Evolutionary conservation across 2,888 invertebrate species (phyloP), one percentile per base, ranked within the genome.

Genomic region (Trichacis sp.): DNA sequence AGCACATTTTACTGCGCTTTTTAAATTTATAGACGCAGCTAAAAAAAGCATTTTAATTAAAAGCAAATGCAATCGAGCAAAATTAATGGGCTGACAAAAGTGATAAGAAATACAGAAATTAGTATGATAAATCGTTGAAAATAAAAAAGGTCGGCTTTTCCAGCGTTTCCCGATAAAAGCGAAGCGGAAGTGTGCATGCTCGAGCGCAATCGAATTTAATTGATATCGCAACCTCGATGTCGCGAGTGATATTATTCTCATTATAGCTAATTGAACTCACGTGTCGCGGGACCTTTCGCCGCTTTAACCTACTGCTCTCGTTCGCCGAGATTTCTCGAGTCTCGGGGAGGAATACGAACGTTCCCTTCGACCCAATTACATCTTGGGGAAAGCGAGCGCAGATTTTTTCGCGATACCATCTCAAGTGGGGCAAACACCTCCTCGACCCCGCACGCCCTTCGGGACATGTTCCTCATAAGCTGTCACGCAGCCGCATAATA

Each of bases 111-210:
- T 2, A 9, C 11, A 33, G 33, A 33, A 33, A 33, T 33, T 33
- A 40, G 12, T 40, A 40, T 14, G 40, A 15, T 40, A 1, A 2
- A 15, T 40, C 11, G 24, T 8, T 24, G 24, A 3, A 24, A 24
- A 24, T 12, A 40, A 40, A 40, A 40, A 40, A 40, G 40, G 40
- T 40, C 40, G 40, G 40, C 15, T 15, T 40, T 15, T 40, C 40
- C 40, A 40, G 45, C 12, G n/a, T 20, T 45, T 45, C 19, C 19
- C 49, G 66, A 66, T 62, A 62, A 59, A 55, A 62, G 56, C 49
- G 59, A 64, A 59, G 51, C 58, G 69, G 64, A 68, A 60, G 66
- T 73, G 66, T 73, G 73, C 74, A 71, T 70, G 73, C 64, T 67
- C 49, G 45, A 36, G 50, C 12, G 69, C 64, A 69, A 68, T 74